These are phyloP conservation scores for Noctua comes DNA, from an alignment of 2,888 invertebrate species.

Conservation along the genomic window DNA sequence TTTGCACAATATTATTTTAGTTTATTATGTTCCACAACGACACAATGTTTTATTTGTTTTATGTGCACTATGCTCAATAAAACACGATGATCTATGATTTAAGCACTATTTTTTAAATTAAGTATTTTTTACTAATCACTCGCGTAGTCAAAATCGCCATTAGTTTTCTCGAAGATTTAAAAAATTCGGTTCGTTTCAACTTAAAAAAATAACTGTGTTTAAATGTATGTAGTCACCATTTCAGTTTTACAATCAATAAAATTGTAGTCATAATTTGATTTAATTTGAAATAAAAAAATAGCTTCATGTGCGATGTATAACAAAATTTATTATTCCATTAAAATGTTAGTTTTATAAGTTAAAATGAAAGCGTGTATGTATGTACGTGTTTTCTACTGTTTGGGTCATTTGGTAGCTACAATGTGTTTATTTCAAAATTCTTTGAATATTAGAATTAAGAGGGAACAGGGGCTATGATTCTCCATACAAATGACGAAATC, in stretches of 20 bases:
- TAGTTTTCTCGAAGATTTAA: too few species aligned
- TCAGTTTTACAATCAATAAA: slow-evolving; percentile 29
- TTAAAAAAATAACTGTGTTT: neutral
- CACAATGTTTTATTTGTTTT: neutral
- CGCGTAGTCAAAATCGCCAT: neutral
- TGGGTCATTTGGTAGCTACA: slow-evolving; percentile 26
- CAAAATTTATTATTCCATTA: slow-evolving; percentile 7
- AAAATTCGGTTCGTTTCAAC: neutral
- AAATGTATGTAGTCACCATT: slow-evolving; percentile 11
- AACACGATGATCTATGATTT: too few species aligned
- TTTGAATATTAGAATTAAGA: too few species aligned
- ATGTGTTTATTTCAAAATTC: neutral
- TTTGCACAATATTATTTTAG: neutral
- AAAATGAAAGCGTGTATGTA: slow-evolving; percentile 14
- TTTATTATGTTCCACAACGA: neutral
- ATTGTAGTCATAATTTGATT: neutral
- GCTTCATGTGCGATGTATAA: neutral
- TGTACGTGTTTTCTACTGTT: slow-evolving; percentile 6
- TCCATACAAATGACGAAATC: too few species aligned
- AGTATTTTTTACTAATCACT: neutral
- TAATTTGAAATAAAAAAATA: neutral
- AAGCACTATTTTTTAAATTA: neutral
- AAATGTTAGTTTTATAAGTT: slow-evolving; percentile 3
- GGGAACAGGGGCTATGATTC: too few species aligned
- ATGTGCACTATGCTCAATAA: neutral